Evolutionary conservation across 1,140 invertebrate genomes (phyloP).

Genomic region (Listronotus bonariensis): DNA sequence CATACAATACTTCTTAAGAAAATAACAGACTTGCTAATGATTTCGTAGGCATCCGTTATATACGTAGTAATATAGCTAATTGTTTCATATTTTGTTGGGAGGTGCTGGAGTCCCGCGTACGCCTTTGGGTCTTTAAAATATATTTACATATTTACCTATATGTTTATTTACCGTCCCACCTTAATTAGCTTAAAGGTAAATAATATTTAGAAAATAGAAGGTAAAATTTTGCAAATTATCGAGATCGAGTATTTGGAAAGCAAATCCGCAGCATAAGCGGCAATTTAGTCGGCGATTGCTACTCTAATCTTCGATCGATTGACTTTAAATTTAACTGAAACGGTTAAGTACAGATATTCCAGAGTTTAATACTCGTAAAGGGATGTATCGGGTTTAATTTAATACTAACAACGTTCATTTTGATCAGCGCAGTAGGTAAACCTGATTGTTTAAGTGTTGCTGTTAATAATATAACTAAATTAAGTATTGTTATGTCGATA

Average conservation of each 20-base stretch:
- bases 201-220: neutral
- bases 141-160: no score
- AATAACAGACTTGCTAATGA: no score
- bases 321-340: conserved; percentile 15
- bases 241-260: conserved; percentile 4
- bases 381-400: conserved; percentile 1
- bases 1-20: no score
- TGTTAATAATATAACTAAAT: neutral
- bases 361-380: conserved; percentile 1
- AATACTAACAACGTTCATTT: conserved; percentile 1
- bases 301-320: conserved; percentile 9
- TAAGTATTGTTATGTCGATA: no score
- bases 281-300: conserved; percentile 7
- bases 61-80: no score
- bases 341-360: conserved; percentile 4
- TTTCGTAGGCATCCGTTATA: no score
- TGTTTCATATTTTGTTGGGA: no score
- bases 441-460: neutral
- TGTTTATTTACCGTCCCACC: no score
- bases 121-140: no score
- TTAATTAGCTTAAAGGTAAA: no score
- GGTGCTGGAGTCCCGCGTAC: no score
- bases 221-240: neutral
- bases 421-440: neutral
- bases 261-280: neutral